Evolutionary conservation across 1,140 invertebrate species (phyloP), one percentile per base, ranked within the genome.

Genomic region (Parapsyche elsis): DNA sequence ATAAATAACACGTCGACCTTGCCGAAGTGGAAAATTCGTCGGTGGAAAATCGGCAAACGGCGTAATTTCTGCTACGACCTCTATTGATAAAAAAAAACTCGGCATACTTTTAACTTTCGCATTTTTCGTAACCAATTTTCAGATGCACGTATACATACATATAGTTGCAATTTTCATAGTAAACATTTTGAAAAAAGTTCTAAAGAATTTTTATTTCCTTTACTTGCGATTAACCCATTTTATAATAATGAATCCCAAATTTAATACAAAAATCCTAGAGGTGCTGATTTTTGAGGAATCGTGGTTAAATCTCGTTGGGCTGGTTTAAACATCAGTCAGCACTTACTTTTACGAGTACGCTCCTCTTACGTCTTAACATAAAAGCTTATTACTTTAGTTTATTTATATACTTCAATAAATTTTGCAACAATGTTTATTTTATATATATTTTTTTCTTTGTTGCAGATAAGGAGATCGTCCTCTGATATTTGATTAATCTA

Each of bases 251-350:
- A n/a, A n/a, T n/a, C n/a, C n/a, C n/a, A n/a, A n/a, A n/a, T n/a
- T 38, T 38, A 38, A 38, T 38, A 38, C 30, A 7, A 38, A 38
- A 38, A 38, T 38, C 1, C 7, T 38, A 38, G 30, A 38, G 7
- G 30, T 38, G 30, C 30, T 38, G n/a, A 38, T 38, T 38, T 38
- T 38, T 38, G 30, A 38, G 30, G 30, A 38, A 38, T 26, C 38
- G 71, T 38, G 26, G 5, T 70, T 70, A 19, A 70, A 2, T 19
- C 71, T 73, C 38, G 7, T 30, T 30, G 38, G 23, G 5, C 71
- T 73, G 9, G 71, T 79, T 79, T 73, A 79, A 79, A 79, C 78
- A 79, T 74, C 79, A 76, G 71, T 80, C 64, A 80, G 79, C 79
- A 80, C 79, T 80, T 49, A 76, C 79, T 80, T 80, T 80, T 80